A percentile compares a stretch with the other conserved stretches of the same genome.
Conservation (phyloP, 1,140 invertebrate species). For the Acromyrmex charruanus region DNA sequence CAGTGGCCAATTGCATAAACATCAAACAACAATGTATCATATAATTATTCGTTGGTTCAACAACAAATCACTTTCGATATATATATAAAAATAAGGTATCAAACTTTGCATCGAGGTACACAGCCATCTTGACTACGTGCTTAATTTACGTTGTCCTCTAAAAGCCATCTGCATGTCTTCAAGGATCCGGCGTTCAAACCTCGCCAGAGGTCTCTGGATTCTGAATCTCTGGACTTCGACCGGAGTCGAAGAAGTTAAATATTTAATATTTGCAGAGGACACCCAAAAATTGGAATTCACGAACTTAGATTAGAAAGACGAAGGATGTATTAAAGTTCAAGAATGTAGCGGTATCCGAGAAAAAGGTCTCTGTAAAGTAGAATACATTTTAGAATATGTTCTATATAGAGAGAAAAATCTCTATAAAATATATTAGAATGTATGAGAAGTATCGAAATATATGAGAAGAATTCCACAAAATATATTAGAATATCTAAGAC, state of each 20-base stretch:
- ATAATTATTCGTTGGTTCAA: slow-evolving; percentile 82
- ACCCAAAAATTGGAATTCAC: neutral
- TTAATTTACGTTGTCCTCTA: slow-evolving; percentile 77
- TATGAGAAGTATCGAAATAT: too few species aligned
- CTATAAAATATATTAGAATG: too few species aligned
- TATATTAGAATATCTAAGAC: neutral
- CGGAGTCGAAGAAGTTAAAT: neutral
- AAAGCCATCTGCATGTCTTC: slow-evolving; percentile 60
- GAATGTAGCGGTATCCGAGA: neutral
- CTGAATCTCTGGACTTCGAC: neutral
- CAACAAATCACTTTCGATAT: slow-evolving; percentile 85
- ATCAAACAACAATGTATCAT: slow-evolving; percentile 84
- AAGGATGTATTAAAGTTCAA: neutral
- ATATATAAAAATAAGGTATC: slow-evolving; percentile 86
- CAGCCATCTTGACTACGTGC: slow-evolving; percentile 86
- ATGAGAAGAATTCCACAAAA: too few species aligned
- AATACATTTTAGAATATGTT: too few species aligned
- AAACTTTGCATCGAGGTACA: slow-evolving; percentile 85
- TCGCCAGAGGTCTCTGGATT: neutral
- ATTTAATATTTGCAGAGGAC: neutral
- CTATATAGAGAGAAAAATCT: too few species aligned
- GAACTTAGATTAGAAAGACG: neutral
- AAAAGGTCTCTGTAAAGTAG: too few species aligned
- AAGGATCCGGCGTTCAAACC: slow-evolving; percentile 28
- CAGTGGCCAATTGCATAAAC: slow-evolving; percentile 85